These are phyloP conservation scores for Lontra canadensis DNA, from an alignment of 2,113 vertebrate species.

Conservation along the genomic window DNA sequence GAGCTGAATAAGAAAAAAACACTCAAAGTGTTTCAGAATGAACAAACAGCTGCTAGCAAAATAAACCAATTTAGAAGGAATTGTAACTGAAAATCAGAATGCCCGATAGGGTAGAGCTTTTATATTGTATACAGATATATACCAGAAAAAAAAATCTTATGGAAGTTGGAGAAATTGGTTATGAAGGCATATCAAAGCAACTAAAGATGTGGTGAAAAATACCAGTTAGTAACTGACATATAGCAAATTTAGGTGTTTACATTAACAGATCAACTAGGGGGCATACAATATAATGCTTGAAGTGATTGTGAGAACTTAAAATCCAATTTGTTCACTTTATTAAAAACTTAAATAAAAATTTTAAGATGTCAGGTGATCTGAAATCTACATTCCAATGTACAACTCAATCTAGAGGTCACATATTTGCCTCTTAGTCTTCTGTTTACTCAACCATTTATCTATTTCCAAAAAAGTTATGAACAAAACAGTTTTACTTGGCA, in stretches of 20 bases:
- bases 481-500: neutral
- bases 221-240: neutral
- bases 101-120: neutral
- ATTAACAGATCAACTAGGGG: neutral
- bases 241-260: neutral
- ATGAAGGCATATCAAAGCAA: neutral
- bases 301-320: neutral
- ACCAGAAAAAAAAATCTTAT: neutral
- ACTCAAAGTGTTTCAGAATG: neutral
- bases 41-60: neutral
- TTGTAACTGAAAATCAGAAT: neutral
- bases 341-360: neutral
- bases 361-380: neutral
- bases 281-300: neutral
- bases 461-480: neutral
- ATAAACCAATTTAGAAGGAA: neutral
- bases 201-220: neutral
- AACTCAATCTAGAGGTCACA: neutral
- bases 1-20: neutral
- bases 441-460: neutral
- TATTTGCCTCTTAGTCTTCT: neutral
- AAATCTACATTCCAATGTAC: neutral
- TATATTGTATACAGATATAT: neutral
- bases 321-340: neutral
- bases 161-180: neutral